Conservation (phyloP, 2,797 vertebrate species). For the Parauchenoglanis ngamensis region DNA sequence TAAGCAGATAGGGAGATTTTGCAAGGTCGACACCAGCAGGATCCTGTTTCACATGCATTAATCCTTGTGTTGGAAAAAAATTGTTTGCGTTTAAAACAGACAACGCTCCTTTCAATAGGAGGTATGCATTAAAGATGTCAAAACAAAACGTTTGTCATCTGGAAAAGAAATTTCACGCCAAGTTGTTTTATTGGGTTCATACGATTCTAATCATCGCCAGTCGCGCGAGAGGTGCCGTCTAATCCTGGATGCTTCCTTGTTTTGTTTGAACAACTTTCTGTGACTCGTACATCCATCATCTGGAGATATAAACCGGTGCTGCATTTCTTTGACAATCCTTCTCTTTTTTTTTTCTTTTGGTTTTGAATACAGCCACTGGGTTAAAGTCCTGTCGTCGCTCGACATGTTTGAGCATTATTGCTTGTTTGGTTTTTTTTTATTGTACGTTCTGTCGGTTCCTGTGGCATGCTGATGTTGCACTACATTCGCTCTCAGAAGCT, state of each 20-base stretch:
- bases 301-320: conserved; percentile 77
- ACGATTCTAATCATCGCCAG: not conserved
- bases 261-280: not conserved
- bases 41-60: not conserved
- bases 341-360: not conserved
- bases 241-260: not conserved
- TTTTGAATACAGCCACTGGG: conserved; percentile 56
- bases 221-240: not conserved
- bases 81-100: not conserved
- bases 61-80: not conserved
- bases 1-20: not conserved
- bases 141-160: not conserved
- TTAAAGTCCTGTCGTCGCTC: conserved; percentile 64
- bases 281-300: conserved; percentile 55
- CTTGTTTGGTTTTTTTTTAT: conserved; percentile 55
- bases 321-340: conserved; percentile 89
- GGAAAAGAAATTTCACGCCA: not conserved
- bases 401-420: conserved; percentile 58
- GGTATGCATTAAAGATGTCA: not conserved
- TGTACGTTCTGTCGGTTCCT: conserved; percentile 63
- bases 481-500: conserved; percentile 67
- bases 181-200: not conserved
- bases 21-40: not conserved
- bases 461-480: conserved; percentile 75
- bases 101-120: not conserved